Evolutionary conservation across 2,113 vertebrate genomes (phyloP).

Genomic region (Talpa occidentalis): DNA sequence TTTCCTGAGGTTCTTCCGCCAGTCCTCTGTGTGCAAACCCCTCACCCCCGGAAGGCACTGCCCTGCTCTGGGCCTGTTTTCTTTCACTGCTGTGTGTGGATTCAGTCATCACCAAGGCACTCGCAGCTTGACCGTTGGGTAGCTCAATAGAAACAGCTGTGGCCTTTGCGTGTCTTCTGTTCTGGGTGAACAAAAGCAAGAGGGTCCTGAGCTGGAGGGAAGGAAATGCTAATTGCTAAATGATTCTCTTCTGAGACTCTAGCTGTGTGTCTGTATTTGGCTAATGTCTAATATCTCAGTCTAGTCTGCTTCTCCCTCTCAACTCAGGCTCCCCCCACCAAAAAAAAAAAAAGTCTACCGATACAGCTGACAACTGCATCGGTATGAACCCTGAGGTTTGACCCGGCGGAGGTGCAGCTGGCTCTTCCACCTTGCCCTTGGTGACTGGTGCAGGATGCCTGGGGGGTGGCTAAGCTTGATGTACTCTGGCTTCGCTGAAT

Average conservation of each 20-base stretch:
- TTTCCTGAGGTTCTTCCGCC: not conserved
- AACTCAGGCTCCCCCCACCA: not conserved
- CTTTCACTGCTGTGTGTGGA: not conserved
- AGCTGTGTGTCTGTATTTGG: too few species aligned
- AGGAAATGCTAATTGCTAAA: not conserved
- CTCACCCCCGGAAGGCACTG: not conserved
- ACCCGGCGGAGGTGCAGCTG: not conserved
- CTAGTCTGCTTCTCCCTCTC: not conserved
- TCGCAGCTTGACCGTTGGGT: rapidly evolving
- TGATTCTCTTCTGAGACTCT: too few species aligned
- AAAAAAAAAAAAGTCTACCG: not conserved
- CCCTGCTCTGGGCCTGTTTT: rapidly evolving
- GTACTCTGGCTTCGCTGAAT: not conserved
- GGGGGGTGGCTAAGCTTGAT: not conserved
- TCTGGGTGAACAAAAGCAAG: not conserved
- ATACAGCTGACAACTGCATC: not conserved
- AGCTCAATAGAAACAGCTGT: not conserved
- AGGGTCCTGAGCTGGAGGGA: not conserved
- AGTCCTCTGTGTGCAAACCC: not conserved
- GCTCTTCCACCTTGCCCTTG: rapidly evolving
- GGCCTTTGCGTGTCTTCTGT: not conserved
- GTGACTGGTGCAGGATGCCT: not conserved
- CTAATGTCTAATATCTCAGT: not conserved
- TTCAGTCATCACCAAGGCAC: not conserved
- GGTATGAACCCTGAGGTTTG: not conserved